Base-by-base conservation (phyloP, 2,113 vertebrate species). In the Rafetus swinhoei region DNA sequence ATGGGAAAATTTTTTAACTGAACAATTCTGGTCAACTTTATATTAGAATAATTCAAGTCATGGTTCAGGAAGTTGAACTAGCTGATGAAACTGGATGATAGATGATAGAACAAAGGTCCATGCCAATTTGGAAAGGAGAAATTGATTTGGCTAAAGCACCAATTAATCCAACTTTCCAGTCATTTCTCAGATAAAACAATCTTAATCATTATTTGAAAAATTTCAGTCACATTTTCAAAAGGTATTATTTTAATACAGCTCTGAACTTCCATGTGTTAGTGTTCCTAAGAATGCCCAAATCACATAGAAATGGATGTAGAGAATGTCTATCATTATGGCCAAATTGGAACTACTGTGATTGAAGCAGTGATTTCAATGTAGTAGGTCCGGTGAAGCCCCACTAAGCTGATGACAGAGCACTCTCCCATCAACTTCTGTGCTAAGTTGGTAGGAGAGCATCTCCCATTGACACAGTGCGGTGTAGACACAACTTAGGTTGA, bases 281-380 rank as follows among this genome's bases (percentile, higher is more conserved):
- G 24, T 79, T 84, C 86, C 79, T 69, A 92, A 92, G 94, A 93
- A 90, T 94, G 93, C 55, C 74, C 89, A 90, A 94, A 77, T 65
- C 53, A 86, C 87, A 60, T 56, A 88, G 83, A 81, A 86, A 84
- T 54, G 69, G 82, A 81, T 14, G 14, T 54, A 54, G 53, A 14
- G 53, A 54, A 54, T 54, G 53, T 54, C 53, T 54, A 54, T 14
- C 10, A 10, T 54, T 54, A 54, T 54, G 53, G 14, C 53, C 14
- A 54, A 14, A 54, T 54, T 54, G 53, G 53, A 10, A 54, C 53
- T 14, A 54, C 53, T 54, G 53, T 54, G 53, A 54, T 54, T 54
- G 53, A 54, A 54, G 53, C 53, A 54, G 53, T 54, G 53, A 12
- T 14, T 12, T 54, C 14, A 14, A 13, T 14, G 10, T 54, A 54